Conservation (phyloP, 1,140 invertebrate genomes). For the Zaprionus vittiger region DNA sequence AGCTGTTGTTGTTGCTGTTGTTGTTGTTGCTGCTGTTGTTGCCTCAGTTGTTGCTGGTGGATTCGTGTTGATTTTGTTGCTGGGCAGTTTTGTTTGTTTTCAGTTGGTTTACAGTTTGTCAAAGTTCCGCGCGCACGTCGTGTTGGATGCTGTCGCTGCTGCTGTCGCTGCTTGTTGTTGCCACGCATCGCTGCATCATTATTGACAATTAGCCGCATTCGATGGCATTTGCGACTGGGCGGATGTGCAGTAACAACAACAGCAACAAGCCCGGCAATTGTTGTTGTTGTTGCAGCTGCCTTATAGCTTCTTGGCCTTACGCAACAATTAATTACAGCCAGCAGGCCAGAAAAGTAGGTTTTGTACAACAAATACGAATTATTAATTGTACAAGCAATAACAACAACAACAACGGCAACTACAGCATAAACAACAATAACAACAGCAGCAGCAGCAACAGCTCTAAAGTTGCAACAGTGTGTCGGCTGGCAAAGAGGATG, state of each 20-base stretch:
- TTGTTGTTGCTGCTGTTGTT: constrained; percentile 25
- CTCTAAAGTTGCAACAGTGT: constrained; percentile 63
- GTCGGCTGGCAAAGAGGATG: constrained; percentile 33
- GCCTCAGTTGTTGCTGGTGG: constrained; percentile 39
- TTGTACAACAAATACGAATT: constrained; percentile 69
- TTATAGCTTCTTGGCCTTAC: constrained; percentile 72
- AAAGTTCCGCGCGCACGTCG: constrained; percentile 66
- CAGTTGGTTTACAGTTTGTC: constrained; percentile 68
- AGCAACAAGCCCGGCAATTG: neutral
- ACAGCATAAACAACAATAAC: neutral
- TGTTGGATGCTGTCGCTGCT: constrained; percentile 57
- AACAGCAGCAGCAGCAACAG: constrained; percentile 30
- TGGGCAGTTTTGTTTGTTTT: constrained; percentile 79
- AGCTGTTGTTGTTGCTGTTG: constrained; percentile 44
- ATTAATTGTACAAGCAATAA: constrained; percentile 62
- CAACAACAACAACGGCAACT: constrained; percentile 1
- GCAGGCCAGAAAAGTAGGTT: constrained; percentile 75
- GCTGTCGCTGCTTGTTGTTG: constrained; percentile 33
- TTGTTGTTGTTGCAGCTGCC: constrained; percentile 50
- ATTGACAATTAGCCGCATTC: constrained; percentile 80
- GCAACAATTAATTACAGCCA: constrained; percentile 77
- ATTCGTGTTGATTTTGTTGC: constrained; percentile 40
- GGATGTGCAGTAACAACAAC: constrained; percentile 65
- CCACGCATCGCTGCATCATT: constrained; percentile 80
- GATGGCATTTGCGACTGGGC: constrained; percentile 68